Evolutionary conservation across 2,888 invertebrate genomes (phyloP).

Genomic region (Andricus quercusramuli): DNA sequence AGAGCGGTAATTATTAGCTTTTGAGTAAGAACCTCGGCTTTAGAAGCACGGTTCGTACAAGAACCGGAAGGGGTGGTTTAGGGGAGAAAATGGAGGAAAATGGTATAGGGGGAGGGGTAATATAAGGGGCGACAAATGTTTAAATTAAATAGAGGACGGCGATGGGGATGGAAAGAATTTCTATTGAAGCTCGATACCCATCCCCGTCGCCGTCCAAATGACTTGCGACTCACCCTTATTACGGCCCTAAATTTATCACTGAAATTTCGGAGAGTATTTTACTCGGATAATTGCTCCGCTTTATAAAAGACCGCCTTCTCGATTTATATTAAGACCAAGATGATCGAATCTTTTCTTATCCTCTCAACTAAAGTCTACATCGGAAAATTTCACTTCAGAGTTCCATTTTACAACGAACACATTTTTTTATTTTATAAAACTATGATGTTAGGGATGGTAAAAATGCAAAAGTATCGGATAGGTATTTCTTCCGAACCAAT

Average conservation of each 20-base stretch:
- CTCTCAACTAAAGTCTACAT: not conserved
- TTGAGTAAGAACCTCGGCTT: conserved; percentile 39
- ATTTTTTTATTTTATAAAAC: too few relatives aligned
- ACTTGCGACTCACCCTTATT: conserved; percentile 76
- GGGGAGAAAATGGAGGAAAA: conserved; percentile 2
- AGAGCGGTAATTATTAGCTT: conserved; percentile 59
- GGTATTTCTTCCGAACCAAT: too few relatives aligned
- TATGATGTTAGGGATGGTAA: too few relatives aligned
- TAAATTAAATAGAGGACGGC: conserved; percentile 50
- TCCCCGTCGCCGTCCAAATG: conserved; percentile 65
- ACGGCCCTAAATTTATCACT: conserved; percentile 72
- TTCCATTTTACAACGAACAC: too few relatives aligned
- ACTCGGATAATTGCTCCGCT: conserved; percentile 71
- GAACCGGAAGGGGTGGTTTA: not conserved
- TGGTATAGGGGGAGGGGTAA: not conserved
- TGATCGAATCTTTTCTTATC: conserved; percentile 5
- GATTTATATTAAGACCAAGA: conserved; percentile 28
- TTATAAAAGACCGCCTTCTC: conserved; percentile 62
- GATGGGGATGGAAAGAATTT: conserved; percentile 38
- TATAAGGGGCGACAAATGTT: conserved; percentile 48
- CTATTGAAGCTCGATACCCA: conserved; percentile 48
- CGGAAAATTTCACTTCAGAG: not conserved
- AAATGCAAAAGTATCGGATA: too few relatives aligned
- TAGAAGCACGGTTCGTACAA: not conserved
- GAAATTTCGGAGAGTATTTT: conserved; percentile 73